Percentiles rank a stretch among this genome's conserved stretches.
Conservation (phyloP, 2,797 vertebrate genomes). For the Chelon auratus region DNA sequence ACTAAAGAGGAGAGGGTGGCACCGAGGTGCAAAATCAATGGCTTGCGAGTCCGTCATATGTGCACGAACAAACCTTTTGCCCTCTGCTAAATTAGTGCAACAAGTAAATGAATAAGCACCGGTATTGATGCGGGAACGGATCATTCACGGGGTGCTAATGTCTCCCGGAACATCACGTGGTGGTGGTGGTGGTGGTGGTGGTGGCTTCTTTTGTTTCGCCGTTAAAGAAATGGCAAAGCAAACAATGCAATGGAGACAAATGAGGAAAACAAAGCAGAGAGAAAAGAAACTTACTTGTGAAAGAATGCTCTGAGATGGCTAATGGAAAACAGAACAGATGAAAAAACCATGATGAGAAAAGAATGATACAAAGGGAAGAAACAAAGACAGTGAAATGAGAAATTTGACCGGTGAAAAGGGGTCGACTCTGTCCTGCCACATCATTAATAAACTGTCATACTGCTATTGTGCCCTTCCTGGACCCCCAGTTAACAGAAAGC, state of each 20-base stretch:
- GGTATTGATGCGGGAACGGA: background rate
- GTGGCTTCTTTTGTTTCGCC: background rate
- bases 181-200: background rate
- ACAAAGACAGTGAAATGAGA: conserved; percentile 81
- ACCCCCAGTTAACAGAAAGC: background rate
- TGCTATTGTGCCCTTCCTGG: background rate
- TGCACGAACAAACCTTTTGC: conserved; percentile 61
- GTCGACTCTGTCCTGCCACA: conserved; percentile 38
- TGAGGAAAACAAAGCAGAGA: conserved; percentile 29
- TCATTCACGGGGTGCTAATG: background rate
- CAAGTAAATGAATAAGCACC: conserved; percentile 28
- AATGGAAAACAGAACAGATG: conserved; percentile 90
- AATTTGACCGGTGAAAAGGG: conserved; percentile 64
- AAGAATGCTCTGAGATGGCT: conserved; percentile 91
- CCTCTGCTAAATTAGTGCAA: conserved; percentile 48
- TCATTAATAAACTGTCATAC: conserved; percentile 29
- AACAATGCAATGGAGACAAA: conserved; percentile 26
- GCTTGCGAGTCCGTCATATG: conserved; percentile 21
- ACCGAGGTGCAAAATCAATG: conserved; percentile 23
- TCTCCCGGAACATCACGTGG: background rate
- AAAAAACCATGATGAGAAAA: conserved; percentile 85
- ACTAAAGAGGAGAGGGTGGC: conserved; percentile 5
- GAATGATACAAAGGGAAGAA: conserved; percentile 80
- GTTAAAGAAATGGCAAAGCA: background rate
- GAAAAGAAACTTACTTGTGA: conserved; percentile 95